Conservation (phyloP, 1,140 invertebrate genomes). For the Cyphomyrmex costatus region DNA sequence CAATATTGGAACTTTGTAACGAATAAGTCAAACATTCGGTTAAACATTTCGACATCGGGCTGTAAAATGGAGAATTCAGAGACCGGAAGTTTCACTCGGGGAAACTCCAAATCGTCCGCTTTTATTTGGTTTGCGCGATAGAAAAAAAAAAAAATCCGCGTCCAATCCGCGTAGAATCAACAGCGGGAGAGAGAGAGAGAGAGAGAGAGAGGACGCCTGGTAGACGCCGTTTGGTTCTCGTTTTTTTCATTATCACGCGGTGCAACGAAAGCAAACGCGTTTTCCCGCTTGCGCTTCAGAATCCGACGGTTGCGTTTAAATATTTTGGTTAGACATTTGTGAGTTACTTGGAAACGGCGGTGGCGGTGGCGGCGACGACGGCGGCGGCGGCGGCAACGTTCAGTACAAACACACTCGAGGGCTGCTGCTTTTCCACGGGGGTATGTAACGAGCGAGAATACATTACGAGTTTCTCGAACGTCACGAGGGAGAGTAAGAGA, state of each 20-base stretch:
- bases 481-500: constrained; percentile 11
- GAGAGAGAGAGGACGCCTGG: constrained; percentile 34
- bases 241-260: constrained; percentile 72
- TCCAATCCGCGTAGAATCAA: constrained; percentile 61
- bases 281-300: constrained; percentile 54
- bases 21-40: constrained; percentile 58
- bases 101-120: constrained; percentile 41
- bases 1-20: constrained; percentile 57
- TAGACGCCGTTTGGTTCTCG: constrained; percentile 67
- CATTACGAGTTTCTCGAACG: constrained; percentile 65
- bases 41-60: constrained; percentile 46
- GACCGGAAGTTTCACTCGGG: constrained; percentile 52
- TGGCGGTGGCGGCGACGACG: constrained; percentile 38
- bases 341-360: constrained; percentile 69
- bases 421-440: constrained; percentile 60
- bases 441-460: constrained; percentile 67
- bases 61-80: constrained; percentile 41
- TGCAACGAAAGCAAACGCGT: constrained; percentile 76
- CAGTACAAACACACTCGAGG: constrained; percentile 70
- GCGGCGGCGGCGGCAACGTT: constrained; percentile 47
- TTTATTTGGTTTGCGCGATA: constrained; percentile 56
- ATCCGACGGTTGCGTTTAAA: constrained; percentile 79
- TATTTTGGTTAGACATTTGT: constrained; percentile 80
- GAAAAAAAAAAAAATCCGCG: constrained; percentile 34
- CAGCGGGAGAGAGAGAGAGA: constrained; percentile 37